Conservation (phyloP, 1,140 invertebrate species). For the Aethina tumida region DNA sequence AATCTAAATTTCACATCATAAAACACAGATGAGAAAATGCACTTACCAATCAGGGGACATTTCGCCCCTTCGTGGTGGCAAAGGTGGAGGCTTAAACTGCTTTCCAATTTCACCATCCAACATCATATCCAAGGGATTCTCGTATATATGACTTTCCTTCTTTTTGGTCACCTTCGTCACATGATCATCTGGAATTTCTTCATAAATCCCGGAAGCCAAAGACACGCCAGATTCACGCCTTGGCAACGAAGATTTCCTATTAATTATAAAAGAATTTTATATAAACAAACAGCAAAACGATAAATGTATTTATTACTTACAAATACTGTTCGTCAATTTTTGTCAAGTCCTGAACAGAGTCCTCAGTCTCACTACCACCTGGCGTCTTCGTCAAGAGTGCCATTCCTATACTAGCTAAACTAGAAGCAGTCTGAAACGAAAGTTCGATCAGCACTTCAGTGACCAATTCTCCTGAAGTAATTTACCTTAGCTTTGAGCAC, state of each 20-base stretch:
- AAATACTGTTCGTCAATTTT: too few species aligned
- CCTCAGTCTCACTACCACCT: constrained; percentile 34
- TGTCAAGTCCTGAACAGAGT: constrained; percentile 23
- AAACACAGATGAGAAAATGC: too few species aligned
- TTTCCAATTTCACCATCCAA: constrained; percentile 15
- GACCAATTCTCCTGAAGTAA: not conserved
- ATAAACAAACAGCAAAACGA: constrained; percentile 1
- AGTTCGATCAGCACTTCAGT: not conserved
- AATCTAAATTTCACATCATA: too few species aligned
- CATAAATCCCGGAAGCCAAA: constrained; percentile 43
- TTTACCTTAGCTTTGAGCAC: constrained; percentile 28
- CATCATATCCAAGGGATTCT: constrained; percentile 28
- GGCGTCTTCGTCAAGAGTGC: constrained; percentile 35
- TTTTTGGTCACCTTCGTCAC: constrained; percentile 5
- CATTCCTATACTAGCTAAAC: constrained; percentile 32
- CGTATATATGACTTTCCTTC: constrained; percentile 24
- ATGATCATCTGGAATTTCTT: constrained; percentile 36
- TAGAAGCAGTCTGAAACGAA: constrained; percentile 13
- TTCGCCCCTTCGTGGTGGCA: constrained; percentile 22
- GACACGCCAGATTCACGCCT: constrained; percentile 40
- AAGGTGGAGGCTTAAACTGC: constrained; percentile 24
- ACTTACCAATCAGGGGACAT: not conserved
- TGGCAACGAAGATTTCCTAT: constrained; percentile 19
- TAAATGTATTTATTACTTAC: too few species aligned
- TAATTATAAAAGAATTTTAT: constrained; percentile 5